phyloP scores from a whole-genome alignment of 2,797 vertebrate species.

The Syndactyla subalaris region DNA sequence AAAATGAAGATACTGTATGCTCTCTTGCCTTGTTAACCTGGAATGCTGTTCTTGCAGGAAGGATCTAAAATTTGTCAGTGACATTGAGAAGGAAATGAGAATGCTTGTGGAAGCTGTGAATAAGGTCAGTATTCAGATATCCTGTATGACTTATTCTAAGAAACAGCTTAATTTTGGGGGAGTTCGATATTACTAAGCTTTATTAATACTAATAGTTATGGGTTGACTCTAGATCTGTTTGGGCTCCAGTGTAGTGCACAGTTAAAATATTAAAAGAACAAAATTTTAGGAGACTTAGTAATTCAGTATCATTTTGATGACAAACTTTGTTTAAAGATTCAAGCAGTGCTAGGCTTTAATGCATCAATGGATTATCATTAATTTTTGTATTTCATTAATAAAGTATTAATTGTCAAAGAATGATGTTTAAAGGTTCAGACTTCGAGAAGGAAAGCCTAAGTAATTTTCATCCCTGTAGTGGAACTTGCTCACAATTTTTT shows the following conservation, averaged over 20 bases:
- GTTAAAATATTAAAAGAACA: not conserved
- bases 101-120: constrained; percentile 90
- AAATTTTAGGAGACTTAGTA: not conserved
- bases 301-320: not conserved
- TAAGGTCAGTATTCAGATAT: constrained; percentile 82
- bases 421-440: not conserved
- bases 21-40: not conserved
- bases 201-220: not conserved
- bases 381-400: not conserved
- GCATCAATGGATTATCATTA: not conserved
- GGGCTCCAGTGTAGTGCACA: not conserved
- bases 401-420: not conserved
- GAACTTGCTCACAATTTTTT: not conserved
- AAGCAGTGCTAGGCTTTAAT: not conserved
- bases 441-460: not conserved
- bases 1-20: not conserved
- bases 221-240: not conserved
- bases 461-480: not conserved
- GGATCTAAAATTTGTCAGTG: constrained; percentile 93
- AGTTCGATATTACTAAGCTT: not conserved
- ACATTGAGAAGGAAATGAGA: constrained; percentile 96
- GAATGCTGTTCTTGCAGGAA: constrained; percentile 82
- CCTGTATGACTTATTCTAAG: not conserved
- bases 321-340: not conserved
- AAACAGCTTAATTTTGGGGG: not conserved